Percentiles rank a stretch among this genome's conserved stretches.
Evolutionary conservation across 2,888 invertebrate species (phyloP).

Genomic region (Campopleginae sp.): DNA sequence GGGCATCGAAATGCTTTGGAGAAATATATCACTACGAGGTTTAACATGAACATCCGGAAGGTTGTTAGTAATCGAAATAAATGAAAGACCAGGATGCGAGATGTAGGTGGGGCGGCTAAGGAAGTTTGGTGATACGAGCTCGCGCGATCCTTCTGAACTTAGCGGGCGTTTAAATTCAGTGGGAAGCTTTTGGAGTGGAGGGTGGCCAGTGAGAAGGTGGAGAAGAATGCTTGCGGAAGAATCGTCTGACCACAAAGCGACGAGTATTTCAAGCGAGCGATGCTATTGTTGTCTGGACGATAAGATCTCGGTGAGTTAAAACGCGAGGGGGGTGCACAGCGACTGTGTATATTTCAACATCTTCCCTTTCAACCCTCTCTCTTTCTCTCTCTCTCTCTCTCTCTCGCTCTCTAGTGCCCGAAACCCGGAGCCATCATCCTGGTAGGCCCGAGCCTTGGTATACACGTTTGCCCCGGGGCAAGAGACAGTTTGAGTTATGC

Average conservation of each 20-base stretch:
- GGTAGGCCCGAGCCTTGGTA: constrained; percentile 12
- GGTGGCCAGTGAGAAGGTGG: neutral
- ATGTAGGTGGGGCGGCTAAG: neutral
- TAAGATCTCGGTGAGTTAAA: constrained; percentile 78
- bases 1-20: neutral
- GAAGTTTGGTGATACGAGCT: constrained; percentile 10
- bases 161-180: constrained; percentile 44
- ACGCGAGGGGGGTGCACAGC: constrained; percentile 64
- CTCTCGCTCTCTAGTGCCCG: constrained; percentile 8
- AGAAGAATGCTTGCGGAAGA: constrained; percentile 48
- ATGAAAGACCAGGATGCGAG: neutral
- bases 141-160: constrained; percentile 14
- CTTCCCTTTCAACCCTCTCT: constrained; percentile 29
- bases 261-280: constrained; percentile 77
- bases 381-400: constrained; percentile 13
- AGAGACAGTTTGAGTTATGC: constrained; percentile 80
- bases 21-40: neutral
- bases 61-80: constrained; percentile 1
- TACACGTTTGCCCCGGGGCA: constrained; percentile 38
- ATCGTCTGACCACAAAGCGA: constrained; percentile 68
- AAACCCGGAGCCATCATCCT: constrained; percentile 47
- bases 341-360: constrained; percentile 40
- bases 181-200: constrained; percentile 21
- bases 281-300: constrained; percentile 78
- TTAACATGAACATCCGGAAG: neutral